phyloP scores from a whole-genome alignment of 53 echinoderm and acorn worm genomes.

The Crossaster papposus region DNA sequence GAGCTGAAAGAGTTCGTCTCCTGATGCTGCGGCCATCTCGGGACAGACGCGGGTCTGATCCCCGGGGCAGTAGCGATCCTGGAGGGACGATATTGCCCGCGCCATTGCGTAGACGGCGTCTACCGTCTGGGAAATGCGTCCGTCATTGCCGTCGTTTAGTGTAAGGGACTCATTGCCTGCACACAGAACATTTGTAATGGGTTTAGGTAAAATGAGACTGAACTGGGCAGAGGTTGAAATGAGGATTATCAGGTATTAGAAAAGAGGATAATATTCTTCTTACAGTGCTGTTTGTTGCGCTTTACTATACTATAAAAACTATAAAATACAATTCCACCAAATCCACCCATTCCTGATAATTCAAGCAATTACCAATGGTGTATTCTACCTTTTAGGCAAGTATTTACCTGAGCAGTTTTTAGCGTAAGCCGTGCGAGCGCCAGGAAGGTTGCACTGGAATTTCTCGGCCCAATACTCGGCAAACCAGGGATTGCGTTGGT shows the following conservation, averaged over 20 bases:
- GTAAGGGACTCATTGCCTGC: conserved; percentile 65
- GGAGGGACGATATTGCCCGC: conserved; percentile 59
- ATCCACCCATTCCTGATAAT: no score
- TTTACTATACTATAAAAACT: no score
- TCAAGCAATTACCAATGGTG: no score
- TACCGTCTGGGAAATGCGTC: conserved; percentile 68
- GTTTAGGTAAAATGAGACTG: no score
- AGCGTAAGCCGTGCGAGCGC: not conserved
- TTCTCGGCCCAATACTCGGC: conserved; percentile 77
- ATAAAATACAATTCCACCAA: no score
- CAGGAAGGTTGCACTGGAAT: conserved; percentile 71
- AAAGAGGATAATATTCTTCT: no score
- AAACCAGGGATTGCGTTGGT: conserved; percentile 87
- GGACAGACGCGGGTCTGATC: conserved; percentile 63
- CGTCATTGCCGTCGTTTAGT: conserved; percentile 51
- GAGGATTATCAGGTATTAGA: no score
- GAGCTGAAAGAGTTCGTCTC: conserved; percentile 56
- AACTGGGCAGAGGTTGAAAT: no score
- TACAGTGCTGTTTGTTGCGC: no score
- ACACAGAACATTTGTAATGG: no score
- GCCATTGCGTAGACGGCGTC: conserved; percentile 81
- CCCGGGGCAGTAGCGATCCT: conserved; percentile 44
- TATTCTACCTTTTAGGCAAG: no score
- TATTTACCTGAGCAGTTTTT: conserved; percentile 22
- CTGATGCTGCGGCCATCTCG: conserved; percentile 62